Evolutionary conservation across 1,140 invertebrate species (phyloP), one percentile per base, ranked within the genome.

Genomic region (Choristoneura fumiferana): DNA sequence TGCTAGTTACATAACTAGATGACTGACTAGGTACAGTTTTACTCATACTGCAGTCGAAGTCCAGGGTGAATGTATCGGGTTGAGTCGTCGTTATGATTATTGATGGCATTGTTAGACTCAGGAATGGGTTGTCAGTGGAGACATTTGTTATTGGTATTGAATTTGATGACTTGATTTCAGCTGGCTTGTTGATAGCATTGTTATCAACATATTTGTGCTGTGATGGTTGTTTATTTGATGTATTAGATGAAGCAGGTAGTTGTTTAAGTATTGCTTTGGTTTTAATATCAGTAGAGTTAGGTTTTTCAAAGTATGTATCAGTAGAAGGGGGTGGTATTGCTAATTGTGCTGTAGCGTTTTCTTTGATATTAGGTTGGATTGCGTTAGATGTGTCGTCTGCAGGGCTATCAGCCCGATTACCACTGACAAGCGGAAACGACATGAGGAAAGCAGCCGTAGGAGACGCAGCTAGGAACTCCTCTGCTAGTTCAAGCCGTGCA

Each of bases 401-500:
- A 4, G 89, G 89, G 40, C 88, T 90, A 43, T 90, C 89, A 10
- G 88, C 88, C 65, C 89, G 78, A 61, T 89, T 89, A 0, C 89
- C 89, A 60, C 85, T 84, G 0, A 95, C 94, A 9, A 95, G 80
- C 0, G 94, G 94, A 69, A 95, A 95, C 6, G 94, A 93, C 80
- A 94, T 91, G 13, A 95, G 80, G 76, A 95, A 95, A 6, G 94
- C 94, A 17, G 94, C 94, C 8, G 94, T 95, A 8, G 94, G 94
- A 13, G 94, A 95, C 63, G 94, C 94, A 8, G 94, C 93, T 77
- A 95, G 92, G 65, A 95, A 92, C 73, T 95, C 94, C 76, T 94
- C 93, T 4, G 94, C 94, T 66, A 95, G 85, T 73, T 95, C 94
- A 6, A 93, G 91, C 61, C 93, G 91, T 18, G 92, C 85, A 62